A percentile compares a stretch with the other conserved stretches of the same genome.
phyloP scores from a whole-genome alignment of 1,140 invertebrate species.

The Aphidius ervi region DNA sequence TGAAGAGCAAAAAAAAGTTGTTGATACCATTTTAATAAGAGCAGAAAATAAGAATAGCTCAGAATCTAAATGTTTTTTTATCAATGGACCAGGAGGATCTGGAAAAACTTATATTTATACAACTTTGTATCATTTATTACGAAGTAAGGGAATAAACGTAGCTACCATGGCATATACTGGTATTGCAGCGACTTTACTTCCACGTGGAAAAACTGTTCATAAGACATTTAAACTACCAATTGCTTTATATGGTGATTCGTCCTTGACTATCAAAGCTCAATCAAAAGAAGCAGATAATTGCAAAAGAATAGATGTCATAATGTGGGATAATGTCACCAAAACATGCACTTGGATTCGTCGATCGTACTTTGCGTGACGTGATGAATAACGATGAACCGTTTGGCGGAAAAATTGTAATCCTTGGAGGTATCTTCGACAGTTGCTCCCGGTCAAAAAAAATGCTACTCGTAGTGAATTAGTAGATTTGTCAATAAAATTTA shows the following conservation, averaged over 20 bases:
- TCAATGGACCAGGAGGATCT: too few relatives aligned
- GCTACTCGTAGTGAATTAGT: constrained; percentile 21
- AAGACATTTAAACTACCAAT: constrained; percentile 1
- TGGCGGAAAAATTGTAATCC: constrained; percentile 10
- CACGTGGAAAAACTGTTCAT: background rate
- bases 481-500: constrained; percentile 22
- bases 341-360: background rate
- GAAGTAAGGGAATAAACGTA: too few relatives aligned
- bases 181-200: background rate
- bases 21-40: too few relatives aligned
- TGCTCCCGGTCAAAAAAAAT: background rate
- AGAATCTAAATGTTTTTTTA: too few relatives aligned
- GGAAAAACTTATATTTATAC: too few relatives aligned
- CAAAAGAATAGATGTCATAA: background rate
- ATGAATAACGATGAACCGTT: constrained; percentile 8
- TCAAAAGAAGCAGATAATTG: background rate
- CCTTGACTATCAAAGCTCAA: background rate
- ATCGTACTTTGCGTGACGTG: constrained; percentile 6
- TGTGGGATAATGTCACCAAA: background rate
- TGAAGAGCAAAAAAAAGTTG: too few relatives aligned
- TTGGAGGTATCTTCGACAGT: constrained; percentile 4
- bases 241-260: constrained; percentile 1
- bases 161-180: background rate
- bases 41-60: too few relatives aligned
- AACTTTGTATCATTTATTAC: too few relatives aligned